phyloP scores from a whole-genome alignment of 1,140 invertebrate genomes.

The Zaprionus vittiger region DNA sequence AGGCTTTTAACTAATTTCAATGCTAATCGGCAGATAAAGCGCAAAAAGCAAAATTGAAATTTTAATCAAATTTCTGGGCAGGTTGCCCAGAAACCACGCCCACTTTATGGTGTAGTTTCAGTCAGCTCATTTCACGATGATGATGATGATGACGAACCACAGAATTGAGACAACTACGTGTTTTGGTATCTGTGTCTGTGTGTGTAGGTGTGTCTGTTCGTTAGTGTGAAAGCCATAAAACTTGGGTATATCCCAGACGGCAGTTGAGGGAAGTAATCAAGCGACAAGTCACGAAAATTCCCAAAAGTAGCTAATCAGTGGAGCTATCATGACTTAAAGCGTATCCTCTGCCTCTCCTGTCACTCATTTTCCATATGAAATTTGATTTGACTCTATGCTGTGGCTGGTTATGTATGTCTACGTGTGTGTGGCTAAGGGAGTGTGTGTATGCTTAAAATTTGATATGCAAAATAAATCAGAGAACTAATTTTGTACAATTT shows the following conservation, averaged over 20 bases:
- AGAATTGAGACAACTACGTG: conserved; percentile 16
- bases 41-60: conserved; percentile 65
- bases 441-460: conserved; percentile 36
- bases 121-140: conserved; percentile 24
- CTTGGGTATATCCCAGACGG: conserved; percentile 30
- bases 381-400: conserved; percentile 36
- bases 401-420: not conserved
- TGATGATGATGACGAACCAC: conserved; percentile 22
- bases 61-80: conserved; percentile 63
- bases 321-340: conserved; percentile 41
- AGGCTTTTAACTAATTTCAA: conserved; percentile 60
- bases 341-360: conserved; percentile 9
- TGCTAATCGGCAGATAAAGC: conserved; percentile 44
- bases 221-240: conserved; percentile 52
- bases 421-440: conserved; percentile 11
- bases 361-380: conserved; percentile 36
- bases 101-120: conserved; percentile 41
- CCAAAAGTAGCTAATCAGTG: conserved; percentile 70
- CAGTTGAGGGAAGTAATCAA: conserved; percentile 64
- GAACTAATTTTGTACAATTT: conserved; percentile 59
- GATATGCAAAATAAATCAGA: conserved; percentile 61
- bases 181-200: not conserved
- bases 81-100: conserved; percentile 14
- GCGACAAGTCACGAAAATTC: conserved; percentile 61
- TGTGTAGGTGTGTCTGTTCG: conserved; percentile 9